phyloP scores from a whole-genome alignment of 37 sponge, comb jelly and placozoan genomes.

The Petrosia ficiformis region DNA sequence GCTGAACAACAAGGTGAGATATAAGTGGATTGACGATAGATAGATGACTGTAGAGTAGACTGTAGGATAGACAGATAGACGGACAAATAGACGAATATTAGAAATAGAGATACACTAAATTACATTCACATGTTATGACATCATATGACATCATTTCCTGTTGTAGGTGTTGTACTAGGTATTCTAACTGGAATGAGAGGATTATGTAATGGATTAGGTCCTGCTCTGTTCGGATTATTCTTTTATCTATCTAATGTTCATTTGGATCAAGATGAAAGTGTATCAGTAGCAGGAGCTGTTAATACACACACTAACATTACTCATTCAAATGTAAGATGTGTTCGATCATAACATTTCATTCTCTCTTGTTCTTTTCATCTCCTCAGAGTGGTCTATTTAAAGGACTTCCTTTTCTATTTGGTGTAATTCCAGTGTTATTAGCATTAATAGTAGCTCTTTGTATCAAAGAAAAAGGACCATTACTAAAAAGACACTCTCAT shows the following conservation, averaged over 20 bases:
- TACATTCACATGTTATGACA: too few relatives aligned
- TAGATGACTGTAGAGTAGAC: background rate
- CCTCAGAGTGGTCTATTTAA: slow-evolving; percentile 22
- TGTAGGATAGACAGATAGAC: too few relatives aligned
- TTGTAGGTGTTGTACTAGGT: slow-evolving; percentile 72
- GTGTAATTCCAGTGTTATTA: slow-evolving; percentile 35
- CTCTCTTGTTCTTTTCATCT: background rate
- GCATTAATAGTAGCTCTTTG: slow-evolving; percentile 38
- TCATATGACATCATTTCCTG: background rate
- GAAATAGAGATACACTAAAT: too few relatives aligned
- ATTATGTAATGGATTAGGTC: slow-evolving; percentile 86
- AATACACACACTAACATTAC: too few relatives aligned
- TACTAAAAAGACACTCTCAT: too few relatives aligned
- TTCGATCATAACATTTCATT: too few relatives aligned
- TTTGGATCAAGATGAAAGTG: slow-evolving; percentile 22
- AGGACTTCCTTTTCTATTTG: slow-evolving; percentile 50
- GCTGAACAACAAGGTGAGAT: slow-evolving; percentile 74
- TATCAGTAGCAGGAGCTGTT: background rate
- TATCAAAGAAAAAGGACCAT: slow-evolving; percentile 18
- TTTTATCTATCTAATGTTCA: slow-evolving; percentile 81
- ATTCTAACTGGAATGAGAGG: slow-evolving; percentile 90
- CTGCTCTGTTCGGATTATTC: slow-evolving; percentile 82
- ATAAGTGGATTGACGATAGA: background rate
- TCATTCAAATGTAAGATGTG: too few relatives aligned
- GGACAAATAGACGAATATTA: too few relatives aligned